Evolutionary conservation across 2,113 vertebrate genomes (phyloP).

Genomic region (Alouatta palliata): DNA sequence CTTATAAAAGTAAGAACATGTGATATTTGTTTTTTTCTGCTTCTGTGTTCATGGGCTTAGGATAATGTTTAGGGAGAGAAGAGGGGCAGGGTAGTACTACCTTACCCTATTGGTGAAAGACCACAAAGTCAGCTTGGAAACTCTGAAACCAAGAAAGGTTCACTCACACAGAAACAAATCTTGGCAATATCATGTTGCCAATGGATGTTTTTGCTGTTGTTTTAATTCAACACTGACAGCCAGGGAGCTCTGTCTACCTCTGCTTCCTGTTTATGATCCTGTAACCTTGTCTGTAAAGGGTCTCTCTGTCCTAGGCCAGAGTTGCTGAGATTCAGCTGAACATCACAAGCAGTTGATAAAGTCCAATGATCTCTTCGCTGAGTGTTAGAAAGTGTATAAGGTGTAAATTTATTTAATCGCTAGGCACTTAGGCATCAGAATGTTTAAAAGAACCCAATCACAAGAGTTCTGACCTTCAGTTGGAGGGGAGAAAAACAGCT

Average conservation of each 20-base stretch:
- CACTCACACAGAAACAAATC: not conserved
- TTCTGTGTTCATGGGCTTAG: too few species aligned
- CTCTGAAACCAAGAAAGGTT: not conserved
- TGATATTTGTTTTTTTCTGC: too few species aligned
- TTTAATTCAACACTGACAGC: not conserved
- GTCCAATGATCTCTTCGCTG: not conserved
- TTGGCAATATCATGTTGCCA: not conserved
- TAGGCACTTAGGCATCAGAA: not conserved
- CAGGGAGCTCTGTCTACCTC: not conserved
- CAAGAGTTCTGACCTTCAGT: not conserved
- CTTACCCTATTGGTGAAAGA: not conserved
- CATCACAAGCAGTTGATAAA: not conserved
- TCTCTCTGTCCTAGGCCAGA: not conserved
- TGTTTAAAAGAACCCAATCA: constrained; percentile 15
- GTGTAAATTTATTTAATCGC: constrained; percentile 33
- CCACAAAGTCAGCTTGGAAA: not conserved
- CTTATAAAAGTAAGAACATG: too few species aligned
- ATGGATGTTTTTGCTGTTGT: not conserved
- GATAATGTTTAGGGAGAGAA: not conserved
- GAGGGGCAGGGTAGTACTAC: fast-evolving
- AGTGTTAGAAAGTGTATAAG: not conserved
- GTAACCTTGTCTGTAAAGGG: not conserved
- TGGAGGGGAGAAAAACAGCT: not conserved
- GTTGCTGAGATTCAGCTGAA: not conserved
- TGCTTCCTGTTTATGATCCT: not conserved